Evolutionary conservation across 92 coral and sea anemone genomes (phyloP).

Genomic region (Zoanthus solanderi): DNA sequence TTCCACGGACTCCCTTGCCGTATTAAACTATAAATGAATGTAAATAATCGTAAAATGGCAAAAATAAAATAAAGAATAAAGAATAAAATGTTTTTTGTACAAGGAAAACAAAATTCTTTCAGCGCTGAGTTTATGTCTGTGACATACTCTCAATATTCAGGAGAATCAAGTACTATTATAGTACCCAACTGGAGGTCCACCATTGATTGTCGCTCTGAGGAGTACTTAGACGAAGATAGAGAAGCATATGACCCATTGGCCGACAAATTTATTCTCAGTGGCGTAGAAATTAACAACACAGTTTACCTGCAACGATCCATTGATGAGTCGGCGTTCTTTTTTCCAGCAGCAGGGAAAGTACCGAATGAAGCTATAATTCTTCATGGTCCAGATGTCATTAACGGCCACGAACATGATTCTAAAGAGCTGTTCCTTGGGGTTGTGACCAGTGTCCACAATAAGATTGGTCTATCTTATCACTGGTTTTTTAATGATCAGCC

Average conservation of each 20-base stretch:
- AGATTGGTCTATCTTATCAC: not conserved
- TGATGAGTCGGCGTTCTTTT: not conserved
- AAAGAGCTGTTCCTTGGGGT: not conserved
- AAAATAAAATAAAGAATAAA: too few relatives aligned
- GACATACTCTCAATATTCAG: constrained; percentile 41
- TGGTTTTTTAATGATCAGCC: constrained; percentile 4
- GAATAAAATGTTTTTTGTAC: constrained; percentile 39
- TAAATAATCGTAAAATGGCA: too few relatives aligned
- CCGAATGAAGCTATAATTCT: not conserved
- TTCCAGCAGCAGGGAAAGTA: constrained; percentile 28
- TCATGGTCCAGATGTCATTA: not conserved
- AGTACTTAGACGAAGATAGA: constrained; percentile 28
- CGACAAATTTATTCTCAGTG: constrained; percentile 52
- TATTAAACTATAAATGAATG: too few relatives aligned
- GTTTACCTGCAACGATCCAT: constrained; percentile 28
- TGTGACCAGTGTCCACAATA: not conserved
- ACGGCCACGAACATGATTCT: not conserved
- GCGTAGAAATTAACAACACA: constrained; percentile 38
- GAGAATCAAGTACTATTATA: constrained; percentile 33
- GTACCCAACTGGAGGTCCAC: constrained; percentile 44
- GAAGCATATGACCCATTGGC: constrained; percentile 47
- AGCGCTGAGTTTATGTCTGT: constrained; percentile 11
- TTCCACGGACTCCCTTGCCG: too few relatives aligned
- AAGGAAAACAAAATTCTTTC: constrained; percentile 7
- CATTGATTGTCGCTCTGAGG: constrained; percentile 49